A percentile compares a stretch with the other conserved stretches of the same genome.
Evolutionary conservation across 2,888 invertebrate genomes (phyloP).

Genomic region (Caenorhabditis sp.): DNA sequence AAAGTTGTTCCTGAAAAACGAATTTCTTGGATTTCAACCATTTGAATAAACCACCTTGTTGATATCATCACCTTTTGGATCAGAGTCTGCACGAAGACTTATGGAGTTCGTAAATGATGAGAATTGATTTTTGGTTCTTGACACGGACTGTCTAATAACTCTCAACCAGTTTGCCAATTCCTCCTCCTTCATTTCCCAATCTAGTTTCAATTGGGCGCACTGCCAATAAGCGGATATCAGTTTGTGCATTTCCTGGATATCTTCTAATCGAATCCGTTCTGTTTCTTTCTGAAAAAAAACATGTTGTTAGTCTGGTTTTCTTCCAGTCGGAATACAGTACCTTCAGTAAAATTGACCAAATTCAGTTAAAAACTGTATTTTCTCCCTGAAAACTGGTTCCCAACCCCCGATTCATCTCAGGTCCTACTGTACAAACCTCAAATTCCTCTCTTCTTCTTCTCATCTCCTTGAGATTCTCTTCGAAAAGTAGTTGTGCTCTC

Average conservation of each 20-base stretch:
- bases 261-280: background rate
- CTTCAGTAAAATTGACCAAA: too few relatives aligned
- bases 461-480: background rate
- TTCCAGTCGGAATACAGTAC: too few relatives aligned
- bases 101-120: too few relatives aligned
- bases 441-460: background rate
- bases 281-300: conserved; percentile 10
- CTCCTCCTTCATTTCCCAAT: conserved; percentile 24
- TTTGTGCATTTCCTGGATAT: background rate
- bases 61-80: background rate
- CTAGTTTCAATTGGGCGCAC: conserved; percentile 3
- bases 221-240: background rate
- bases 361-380: too few relatives aligned
- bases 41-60: background rate
- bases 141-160: background rate
- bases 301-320: background rate
- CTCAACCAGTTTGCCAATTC: conserved; percentile 27
- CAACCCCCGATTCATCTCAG: too few relatives aligned
- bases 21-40: background rate
- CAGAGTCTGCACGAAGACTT: too few relatives aligned
- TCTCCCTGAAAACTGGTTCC: too few relatives aligned
- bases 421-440: conserved; percentile 1
- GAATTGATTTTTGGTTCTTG: conserved; percentile 4
- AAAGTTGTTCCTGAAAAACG: conserved; percentile 5
- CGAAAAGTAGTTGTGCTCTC: background rate